phyloP scores from a whole-genome alignment of 2,888 invertebrate species.

The Eristalis tenax region DNA sequence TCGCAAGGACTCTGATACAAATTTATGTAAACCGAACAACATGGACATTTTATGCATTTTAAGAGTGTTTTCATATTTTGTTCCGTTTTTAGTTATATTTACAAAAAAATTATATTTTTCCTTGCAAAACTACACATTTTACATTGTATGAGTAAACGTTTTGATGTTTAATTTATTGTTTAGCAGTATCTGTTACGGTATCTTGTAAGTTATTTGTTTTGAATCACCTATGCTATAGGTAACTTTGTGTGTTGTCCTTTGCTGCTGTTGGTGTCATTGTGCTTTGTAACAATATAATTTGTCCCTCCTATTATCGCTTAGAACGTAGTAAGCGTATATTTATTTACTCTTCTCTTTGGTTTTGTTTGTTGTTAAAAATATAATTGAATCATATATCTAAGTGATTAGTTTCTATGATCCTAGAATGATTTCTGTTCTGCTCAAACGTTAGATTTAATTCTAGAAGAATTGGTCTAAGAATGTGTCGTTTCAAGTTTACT shows the following conservation, averaged over 20 bases:
- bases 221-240: constrained; percentile 68
- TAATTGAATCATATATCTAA: constrained; percentile 33
- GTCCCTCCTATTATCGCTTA: constrained; percentile 39
- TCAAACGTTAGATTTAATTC: constrained; percentile 54
- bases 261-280: constrained; percentile 53
- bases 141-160: constrained; percentile 10
- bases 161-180: constrained; percentile 13
- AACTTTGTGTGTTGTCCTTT: constrained; percentile 60
- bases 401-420: constrained; percentile 43
- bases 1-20: constrained; percentile 37
- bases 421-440: constrained; percentile 34
- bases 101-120: constrained; percentile 6
- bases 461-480: constrained; percentile 62
- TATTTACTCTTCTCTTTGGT: constrained; percentile 11
- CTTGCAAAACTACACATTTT: neutral
- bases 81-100: constrained; percentile 16
- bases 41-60: constrained; percentile 13
- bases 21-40: constrained; percentile 28
- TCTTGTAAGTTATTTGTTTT: constrained; percentile 14
- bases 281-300: constrained; percentile 36
- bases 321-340: constrained; percentile 49
- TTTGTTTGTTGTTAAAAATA: constrained; percentile 32
- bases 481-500: constrained; percentile 13
- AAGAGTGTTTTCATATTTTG: neutral
- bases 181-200: constrained; percentile 37